Conservation (phyloP, 2,797 vertebrate genomes). For the Hybognathus amarus region DNA sequence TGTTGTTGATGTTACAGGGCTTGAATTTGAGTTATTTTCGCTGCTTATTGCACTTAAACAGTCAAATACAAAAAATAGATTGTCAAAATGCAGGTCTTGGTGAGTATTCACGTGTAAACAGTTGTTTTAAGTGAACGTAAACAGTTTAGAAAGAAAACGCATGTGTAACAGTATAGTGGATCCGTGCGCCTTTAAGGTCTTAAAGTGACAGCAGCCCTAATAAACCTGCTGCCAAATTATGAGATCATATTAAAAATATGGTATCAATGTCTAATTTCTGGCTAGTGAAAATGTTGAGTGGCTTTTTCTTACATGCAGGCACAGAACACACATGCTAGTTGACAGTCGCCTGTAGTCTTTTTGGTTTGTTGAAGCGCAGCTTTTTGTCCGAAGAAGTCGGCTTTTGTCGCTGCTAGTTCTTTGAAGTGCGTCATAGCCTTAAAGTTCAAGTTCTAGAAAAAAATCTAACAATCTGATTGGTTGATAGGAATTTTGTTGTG, state of each 20-base stretch:
- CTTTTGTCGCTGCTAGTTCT: not conserved
- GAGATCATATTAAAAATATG: not conserved
- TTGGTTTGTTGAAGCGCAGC: too few relatives aligned
- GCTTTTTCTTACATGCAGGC: not conserved
- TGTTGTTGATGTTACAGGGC: not conserved
- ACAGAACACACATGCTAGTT: too few relatives aligned
- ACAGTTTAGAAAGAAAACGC: too few relatives aligned
- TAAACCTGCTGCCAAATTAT: not conserved
- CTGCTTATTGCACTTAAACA: too few relatives aligned
- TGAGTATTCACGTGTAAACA: too few relatives aligned
- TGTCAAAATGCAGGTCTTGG: too few relatives aligned
- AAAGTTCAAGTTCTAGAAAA: not conserved
- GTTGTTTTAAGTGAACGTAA: too few relatives aligned
- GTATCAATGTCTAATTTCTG: not conserved
- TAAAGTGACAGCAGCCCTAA: not conserved
- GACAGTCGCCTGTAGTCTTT: too few relatives aligned
- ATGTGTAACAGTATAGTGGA: too few relatives aligned
- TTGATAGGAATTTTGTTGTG: not conserved
- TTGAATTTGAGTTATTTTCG: not conserved
- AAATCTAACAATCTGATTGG: not conserved
- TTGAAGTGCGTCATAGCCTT: not conserved
- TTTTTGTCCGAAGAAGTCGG: not conserved
- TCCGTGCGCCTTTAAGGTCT: too few relatives aligned
- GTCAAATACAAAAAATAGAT: too few relatives aligned
- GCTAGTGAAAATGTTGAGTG: not conserved